Evolutionary conservation across 2,888 invertebrate genomes (phyloP), one percentile per base, ranked within the genome.

Genomic region (Apeira syringaria): DNA sequence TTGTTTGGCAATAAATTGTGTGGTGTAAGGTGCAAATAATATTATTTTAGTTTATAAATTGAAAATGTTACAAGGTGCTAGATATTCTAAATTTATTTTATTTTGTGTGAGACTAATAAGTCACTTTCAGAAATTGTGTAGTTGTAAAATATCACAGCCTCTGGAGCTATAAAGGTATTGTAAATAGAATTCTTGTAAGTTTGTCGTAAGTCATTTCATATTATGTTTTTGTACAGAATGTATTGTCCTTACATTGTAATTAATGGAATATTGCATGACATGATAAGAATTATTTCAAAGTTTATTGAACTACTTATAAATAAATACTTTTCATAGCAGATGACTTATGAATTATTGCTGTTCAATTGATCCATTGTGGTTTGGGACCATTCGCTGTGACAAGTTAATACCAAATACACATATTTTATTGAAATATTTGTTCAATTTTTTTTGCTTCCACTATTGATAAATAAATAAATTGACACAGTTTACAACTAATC

Each of bases 361-460:
- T 36, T 29, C 37, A 24, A 38, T 34, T 43, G 18, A 59, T 59
- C 38, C 50, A 58, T 52, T 60, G 63, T 70, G 62, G 62, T 70
- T 59, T 67, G 75, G 75, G 72, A 73, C 78, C 75, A 79, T 64
- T 61, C 60, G 56, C 59, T 68, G 65, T 72, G 64, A 61, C 38
- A 58, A 55, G 60, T 59, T 68, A 59, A 73, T 68, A 68, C 73
- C 74, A 78, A 79, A 80, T 79, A 79, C 64, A 75, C 61, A 50
- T 66, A 61, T 63, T 61, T 64, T 60, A 45, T 20, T 12, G 51
- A 51, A 52, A 37, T 26, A 15, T 25, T 13, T 29, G 5, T 17
- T 9, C 4, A 25, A 32, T 32, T 32, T n/a, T n/a, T n/a, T n/a
- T n/a, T n/a, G n/a, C n/a, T n/a, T n/a, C n/a, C n/a, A n/a, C n/a